Base-by-base conservation (phyloP, 2,888 invertebrate species). In the Stenotaenia linearis region DNA sequence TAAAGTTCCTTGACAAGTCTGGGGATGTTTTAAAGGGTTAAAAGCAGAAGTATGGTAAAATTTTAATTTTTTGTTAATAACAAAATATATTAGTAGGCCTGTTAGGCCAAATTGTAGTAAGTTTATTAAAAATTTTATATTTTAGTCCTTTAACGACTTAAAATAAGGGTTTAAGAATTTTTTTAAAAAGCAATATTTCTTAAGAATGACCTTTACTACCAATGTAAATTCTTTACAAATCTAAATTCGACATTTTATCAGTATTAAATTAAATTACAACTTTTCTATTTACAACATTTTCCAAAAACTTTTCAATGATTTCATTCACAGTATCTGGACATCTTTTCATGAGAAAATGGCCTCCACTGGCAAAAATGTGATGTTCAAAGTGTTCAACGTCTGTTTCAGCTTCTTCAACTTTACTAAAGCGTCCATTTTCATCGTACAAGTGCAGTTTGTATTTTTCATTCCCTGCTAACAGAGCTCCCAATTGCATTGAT, bases 271-370 rank as follows among this genome's bases (percentile, higher is more conserved):
- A n/a, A n/a, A n/a, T n/a, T n/a, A n/a, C n/a, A n/a, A n/a, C n/a
- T 9, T 21, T 56, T 10, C 28, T n/a, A 10, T 1, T 7, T 1
- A 30, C 28, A 7, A 75, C 9, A 15, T 77, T 30, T 9, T 77
- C 9, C 1, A 77, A 3, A 40, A 77, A 77, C 15, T 77, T 9
- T 7, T 77, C 25, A 0, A 77, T 23, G 0, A 77, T 77, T 15
- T 37, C 23, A 21, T 77, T 77, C 5, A 77, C 37, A 1, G 35
- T 37, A 12, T 35, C 21, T 15, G 77, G 77, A 40, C 18, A 77
- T 77, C 37, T 32, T 40, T 77, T 77, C 32, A 35, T 77, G 18
- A 77, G 35, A 35, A 77, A 77, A 40, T 77, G 77, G 15, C 77
- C 77, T 32, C 77, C 77, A 37, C 77, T 37, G 6, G 30, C 77